Evolutionary conservation across 2,113 vertebrate genomes (phyloP).

Genomic region (Chionomys nivalis): DNA sequence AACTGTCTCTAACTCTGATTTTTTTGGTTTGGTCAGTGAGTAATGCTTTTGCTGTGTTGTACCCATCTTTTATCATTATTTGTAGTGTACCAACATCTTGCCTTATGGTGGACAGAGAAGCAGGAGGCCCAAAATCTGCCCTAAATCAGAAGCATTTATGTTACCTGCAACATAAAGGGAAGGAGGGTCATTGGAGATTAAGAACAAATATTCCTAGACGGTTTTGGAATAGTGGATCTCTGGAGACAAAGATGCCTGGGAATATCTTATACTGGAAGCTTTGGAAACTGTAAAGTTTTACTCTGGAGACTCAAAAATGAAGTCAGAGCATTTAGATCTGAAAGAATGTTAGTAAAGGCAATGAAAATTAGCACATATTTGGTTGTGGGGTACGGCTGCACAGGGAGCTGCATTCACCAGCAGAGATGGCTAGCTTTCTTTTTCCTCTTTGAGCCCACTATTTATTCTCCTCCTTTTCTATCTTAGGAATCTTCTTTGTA

Average conservation of each 20-base stretch:
- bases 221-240: slow-evolving; percentile 2
- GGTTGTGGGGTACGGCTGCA: background rate
- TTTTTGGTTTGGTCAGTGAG: background rate
- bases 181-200: background rate
- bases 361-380: background rate
- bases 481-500: background rate
- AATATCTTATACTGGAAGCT: background rate
- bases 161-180: background rate
- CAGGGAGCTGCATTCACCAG: background rate
- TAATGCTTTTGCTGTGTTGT: background rate
- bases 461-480: background rate
- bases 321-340: background rate
- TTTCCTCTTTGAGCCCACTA: background rate
- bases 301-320: background rate
- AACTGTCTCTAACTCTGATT: background rate
- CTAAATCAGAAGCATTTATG: background rate
- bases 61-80: slow-evolving; percentile 29
- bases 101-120: background rate
- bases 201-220: background rate
- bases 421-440: background rate
- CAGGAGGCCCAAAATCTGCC: background rate
- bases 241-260: slow-evolving; percentile 17
- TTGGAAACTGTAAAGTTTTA: background rate
- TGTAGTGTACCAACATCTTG: background rate
- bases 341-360: background rate